Evolutionary conservation across 2,113 vertebrate genomes (phyloP).

Genomic region (Brachirus orientalis): DNA sequence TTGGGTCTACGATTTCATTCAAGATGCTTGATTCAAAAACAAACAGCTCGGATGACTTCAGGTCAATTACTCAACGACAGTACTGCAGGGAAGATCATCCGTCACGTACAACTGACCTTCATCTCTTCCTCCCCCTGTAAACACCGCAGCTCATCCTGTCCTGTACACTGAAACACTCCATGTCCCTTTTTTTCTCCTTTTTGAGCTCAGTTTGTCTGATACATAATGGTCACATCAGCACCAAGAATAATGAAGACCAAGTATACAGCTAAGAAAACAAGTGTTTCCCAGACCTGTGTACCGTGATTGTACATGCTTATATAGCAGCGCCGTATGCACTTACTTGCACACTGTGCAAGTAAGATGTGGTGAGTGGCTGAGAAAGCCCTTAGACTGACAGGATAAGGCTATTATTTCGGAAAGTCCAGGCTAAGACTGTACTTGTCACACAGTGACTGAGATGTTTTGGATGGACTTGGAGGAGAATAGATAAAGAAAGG

Average conservation of each 20-base stretch:
- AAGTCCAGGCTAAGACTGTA: not conserved
- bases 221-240: slow-evolving; percentile 14
- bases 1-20: slow-evolving; percentile 65
- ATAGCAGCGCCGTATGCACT: not conserved
- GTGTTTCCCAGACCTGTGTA: slow-evolving; percentile 23
- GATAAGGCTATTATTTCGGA: slow-evolving; percentile 7
- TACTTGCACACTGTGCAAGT: not conserved
- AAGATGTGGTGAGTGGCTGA: not conserved
- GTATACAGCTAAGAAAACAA: slow-evolving; percentile 60
- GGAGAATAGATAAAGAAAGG: not conserved
- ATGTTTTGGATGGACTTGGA: not conserved
- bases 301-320: slow-evolving; percentile 17
- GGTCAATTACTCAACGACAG: slow-evolving; percentile 65
- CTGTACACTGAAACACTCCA: slow-evolving; percentile 13
- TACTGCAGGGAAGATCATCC: slow-evolving; percentile 52
- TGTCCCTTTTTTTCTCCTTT: not conserved
- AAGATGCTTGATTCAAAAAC: slow-evolving; percentile 57
- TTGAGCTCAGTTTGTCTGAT: slow-evolving; percentile 16
- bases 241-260: slow-evolving; percentile 30
- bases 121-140: slow-evolving; percentile 29
- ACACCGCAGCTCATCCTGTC: not conserved
- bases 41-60: slow-evolving; percentile 57
- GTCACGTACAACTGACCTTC: slow-evolving; percentile 53
- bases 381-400: slow-evolving; percentile 7
- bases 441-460: not conserved